Base-by-base conservation (phyloP, 2,113 vertebrate species). In the Otocyon megalotis region DNA sequence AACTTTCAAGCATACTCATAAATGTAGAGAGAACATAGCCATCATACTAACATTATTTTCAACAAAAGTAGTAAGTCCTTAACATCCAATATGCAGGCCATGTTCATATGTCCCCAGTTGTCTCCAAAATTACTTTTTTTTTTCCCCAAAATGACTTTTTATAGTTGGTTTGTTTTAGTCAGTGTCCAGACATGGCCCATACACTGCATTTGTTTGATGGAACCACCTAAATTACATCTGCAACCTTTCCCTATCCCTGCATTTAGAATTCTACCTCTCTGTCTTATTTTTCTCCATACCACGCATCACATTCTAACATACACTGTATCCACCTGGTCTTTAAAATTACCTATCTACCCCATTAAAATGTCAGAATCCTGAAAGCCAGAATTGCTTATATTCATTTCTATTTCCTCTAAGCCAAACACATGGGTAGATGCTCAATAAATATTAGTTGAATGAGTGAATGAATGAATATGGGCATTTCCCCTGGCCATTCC, bases 361-460 rank as follows among this genome's bases (percentile, higher is more conserved):
- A 89, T 63, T 74, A 74, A 53, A 63, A 83, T 43, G 19, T 56
- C 79, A 94, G 35, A 90, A 58, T 83, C n/a, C 15, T 94, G 26
- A 87, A 79, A 24, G 37, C 63, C 32, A 62, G 54, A 6, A 30
- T 72, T 83, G 43, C 83, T 71, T 86, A 48, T 83, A 15, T 84
- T 63, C 56, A 37, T 32, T 62, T 53, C 16, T 63, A 0, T 79
- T 87, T 69, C 30, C 62, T 74, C 50, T 16, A 54, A 48, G 62
- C 60, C 43, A 63, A 76, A 43, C 80, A 30, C 24, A 74, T 16
- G 2, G 2, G 35, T 48, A 82, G 19, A 26, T 58, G 19, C 35
- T 92, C 90, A 69, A 0, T 80, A 80, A 88, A 35, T 93, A 71
- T 53, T 30, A 82, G 65, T 26, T 15, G 69, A 95, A 85, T 95